Evolutionary conservation across 2,113 vertebrate species (phyloP).

Genomic region (Natator depressus): DNA sequence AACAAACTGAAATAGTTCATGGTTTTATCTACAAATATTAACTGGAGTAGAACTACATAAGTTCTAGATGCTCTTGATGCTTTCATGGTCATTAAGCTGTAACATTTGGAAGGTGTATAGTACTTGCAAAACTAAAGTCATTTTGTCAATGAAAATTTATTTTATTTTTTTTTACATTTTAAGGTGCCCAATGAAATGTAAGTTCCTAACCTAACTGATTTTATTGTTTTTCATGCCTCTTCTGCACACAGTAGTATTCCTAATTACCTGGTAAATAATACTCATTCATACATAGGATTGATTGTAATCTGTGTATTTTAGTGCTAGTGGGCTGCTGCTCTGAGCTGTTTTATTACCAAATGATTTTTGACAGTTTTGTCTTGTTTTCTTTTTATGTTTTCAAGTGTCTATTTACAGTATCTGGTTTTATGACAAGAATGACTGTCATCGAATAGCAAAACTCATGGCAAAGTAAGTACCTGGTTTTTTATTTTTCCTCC

Average conservation of each 20-base stretch:
- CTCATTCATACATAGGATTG: not conserved
- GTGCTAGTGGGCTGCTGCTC: not conserved
- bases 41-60: not conserved
- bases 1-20: not conserved
- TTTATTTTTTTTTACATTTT: not conserved
- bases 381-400: conserved; percentile 62
- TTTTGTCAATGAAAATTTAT: not conserved
- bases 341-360: not conserved
- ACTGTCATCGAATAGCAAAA: conserved; percentile 96
- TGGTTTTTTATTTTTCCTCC: not conserved
- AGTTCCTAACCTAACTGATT: not conserved
- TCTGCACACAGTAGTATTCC: not conserved
- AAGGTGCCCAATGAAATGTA: not conserved
- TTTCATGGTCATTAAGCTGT: not conserved
- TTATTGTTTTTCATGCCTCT: not conserved
- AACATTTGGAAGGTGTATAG: not conserved
- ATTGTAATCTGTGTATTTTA: not conserved
- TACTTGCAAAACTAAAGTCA: not conserved
- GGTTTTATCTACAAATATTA: not conserved
- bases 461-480: conserved; percentile 96
- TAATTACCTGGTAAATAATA: not conserved
- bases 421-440: conserved; percentile 98
- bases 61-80: not conserved
- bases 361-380: not conserved
- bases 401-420: conserved; percentile 99